Base-by-base conservation (phyloP, 2,888 invertebrate species). In the Aricia artaxerxes region DNA sequence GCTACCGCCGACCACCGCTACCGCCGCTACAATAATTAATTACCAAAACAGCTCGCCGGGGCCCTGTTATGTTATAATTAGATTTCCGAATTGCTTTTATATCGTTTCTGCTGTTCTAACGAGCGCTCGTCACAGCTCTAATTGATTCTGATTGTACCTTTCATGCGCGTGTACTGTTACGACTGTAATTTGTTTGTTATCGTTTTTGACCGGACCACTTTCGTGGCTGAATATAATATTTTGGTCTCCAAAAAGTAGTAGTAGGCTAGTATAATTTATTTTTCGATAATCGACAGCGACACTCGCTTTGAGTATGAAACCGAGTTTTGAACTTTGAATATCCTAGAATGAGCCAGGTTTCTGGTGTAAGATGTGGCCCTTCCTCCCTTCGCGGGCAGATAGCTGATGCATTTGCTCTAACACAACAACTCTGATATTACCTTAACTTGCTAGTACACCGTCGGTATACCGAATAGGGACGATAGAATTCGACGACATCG, bases 1-100 rank as follows among this genome's bases (percentile, higher is more conserved):
- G 82, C 80, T 82, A 80, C 80, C 82, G 79, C 78, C 81, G 82
- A 79, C 61, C 77, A 77, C 80, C 72, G 82, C 81, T 57, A 0
- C 53, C 53, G 57, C 82, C 82, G 82, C 83, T 81, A 83, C 81
- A 81, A 83, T 84, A 84, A 84, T 85, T 85, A 83, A 85, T 85
- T 83, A 84, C 83, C 83, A 83, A 83, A 83, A 83, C 80, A 82
- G 80, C 80, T 82, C 81, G 83, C 82, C 83, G 83, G 82, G 82
- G 81, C 81, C 83, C 82, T 83, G 82, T 83, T 81, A 79, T 77
- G 81, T 81, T 84, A 83, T 84, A 85, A 85, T 85, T 85, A 83
- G 84, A 85, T 85, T 85, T 84, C 84, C 84, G 84, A 83, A 80
- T 77, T 78, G 83, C 82, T 82, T 80, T 79, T 80, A 78, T 79